phyloP scores from a whole-genome alignment of 2,888 invertebrate genomes.

The Tryphoninae sp. region DNA sequence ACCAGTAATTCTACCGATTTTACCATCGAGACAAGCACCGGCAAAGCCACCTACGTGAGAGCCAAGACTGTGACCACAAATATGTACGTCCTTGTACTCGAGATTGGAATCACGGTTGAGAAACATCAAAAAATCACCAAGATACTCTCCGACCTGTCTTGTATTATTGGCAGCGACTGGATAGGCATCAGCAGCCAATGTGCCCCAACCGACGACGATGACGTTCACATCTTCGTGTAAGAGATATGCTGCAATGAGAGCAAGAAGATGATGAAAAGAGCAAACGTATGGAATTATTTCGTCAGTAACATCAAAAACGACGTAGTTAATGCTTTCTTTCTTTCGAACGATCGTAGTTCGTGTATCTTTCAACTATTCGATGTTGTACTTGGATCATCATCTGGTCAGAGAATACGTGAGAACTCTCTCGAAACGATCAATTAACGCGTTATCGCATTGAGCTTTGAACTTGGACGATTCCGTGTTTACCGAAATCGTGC shows the following conservation, averaged over 20 bases:
- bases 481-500: slow-evolving; percentile 71
- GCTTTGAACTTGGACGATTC: slow-evolving; percentile 72
- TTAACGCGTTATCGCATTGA: slow-evolving; percentile 70
- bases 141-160: slow-evolving; percentile 73
- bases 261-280: neutral
- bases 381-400: too few relatives aligned
- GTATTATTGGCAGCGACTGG: slow-evolving; percentile 75
- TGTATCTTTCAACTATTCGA: too few relatives aligned
- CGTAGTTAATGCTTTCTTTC: slow-evolving; percentile 9
- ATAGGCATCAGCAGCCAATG: slow-evolving; percentile 72
- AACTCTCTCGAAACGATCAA: slow-evolving; percentile 67
- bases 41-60: slow-evolving; percentile 74
- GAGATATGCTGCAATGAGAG: slow-evolving; percentile 69
- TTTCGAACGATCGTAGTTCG: neutral
- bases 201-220: slow-evolving; percentile 76
- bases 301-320: slow-evolving; percentile 52
- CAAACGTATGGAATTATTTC: slow-evolving; percentile 17
- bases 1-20: slow-evolving; percentile 74
- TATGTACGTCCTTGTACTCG: slow-evolving; percentile 75
- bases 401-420: slow-evolving; percentile 40
- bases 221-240: slow-evolving; percentile 76
- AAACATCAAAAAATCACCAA: slow-evolving; percentile 74
- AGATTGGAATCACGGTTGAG: slow-evolving; percentile 74
- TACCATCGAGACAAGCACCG: slow-evolving; percentile 71
- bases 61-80: slow-evolving; percentile 72